Evolutionary conservation across 2,113 vertebrate genomes (phyloP), one percentile per base, ranked within the genome.

Genomic region (Sinocyclocheilus anshuiensis): DNA sequence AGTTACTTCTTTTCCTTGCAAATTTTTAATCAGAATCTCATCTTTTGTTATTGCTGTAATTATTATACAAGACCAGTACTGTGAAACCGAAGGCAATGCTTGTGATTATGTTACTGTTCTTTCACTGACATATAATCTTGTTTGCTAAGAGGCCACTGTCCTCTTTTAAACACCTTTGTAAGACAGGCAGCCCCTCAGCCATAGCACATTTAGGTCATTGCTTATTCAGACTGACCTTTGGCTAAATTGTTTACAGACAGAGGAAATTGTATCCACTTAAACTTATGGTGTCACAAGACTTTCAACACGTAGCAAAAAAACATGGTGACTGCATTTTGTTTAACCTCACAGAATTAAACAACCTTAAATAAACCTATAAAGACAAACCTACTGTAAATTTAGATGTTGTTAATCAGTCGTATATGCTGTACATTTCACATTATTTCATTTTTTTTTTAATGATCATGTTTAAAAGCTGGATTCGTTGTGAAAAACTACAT

Each of bases 211-310:
- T 63, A 53, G 15, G 22, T 12, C 67, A 55, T 77, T 72, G 20
- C 82, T 87, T 85, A 89, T 89, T 67, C 77, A 42, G 57, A 26
- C 61, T 87, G 87, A 90, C 78, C 86, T 87, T 88, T 91, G 48
- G n/a, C 74, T 88, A 85, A 89, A 87, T 79, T 88, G 87, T 86
- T 88, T 84, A 75, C 86, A 22, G 39, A 82, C 57, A 45, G 84
- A 87, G 90, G 69, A 80, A 57, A 81, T 86, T 86, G 78, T 85
- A 59, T 55, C 81, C 33, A 39, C 69, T 69, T 80, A 86, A 16
- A 81, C 26, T 42, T 45, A 39, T 48, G 53, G 81, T 53, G 36
- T 74, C 85, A 89, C 33, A 77, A 36, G n/a, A 18, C 61, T 16
- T 15, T 57, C 10, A 39, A 45, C 36, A 77, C 2, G 12, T 55